These are phyloP conservation scores for Porites lobata DNA, from an alignment of 92 coral and sea anemone species.

Conservation along the genomic window DNA sequence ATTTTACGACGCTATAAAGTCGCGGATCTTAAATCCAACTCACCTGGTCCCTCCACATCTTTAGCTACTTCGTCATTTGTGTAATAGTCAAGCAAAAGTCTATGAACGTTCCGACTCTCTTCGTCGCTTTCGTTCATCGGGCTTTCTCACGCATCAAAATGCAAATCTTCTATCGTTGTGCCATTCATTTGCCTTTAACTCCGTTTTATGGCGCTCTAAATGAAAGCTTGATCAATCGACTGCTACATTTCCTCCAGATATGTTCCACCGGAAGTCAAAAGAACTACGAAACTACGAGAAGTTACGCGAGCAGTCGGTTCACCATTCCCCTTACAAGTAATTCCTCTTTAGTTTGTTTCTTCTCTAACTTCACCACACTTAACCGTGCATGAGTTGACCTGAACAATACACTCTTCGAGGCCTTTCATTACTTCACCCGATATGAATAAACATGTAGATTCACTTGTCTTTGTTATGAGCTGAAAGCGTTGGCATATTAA, in stretches of 20 bases:
- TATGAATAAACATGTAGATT: constrained; percentile 74
- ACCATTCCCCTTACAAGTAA: background rate
- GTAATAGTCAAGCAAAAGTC: constrained; percentile 6
- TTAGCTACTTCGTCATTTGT: constrained; percentile 11
- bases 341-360: constrained; percentile 20
- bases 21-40: constrained; percentile 7
- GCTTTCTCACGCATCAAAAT: constrained; percentile 13
- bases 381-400: constrained; percentile 36
- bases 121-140: constrained; percentile 37
- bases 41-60: background rate
- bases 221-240: background rate
- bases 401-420: constrained; percentile 20
- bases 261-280: background rate
- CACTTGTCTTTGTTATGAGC: constrained; percentile 16
- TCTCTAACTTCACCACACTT: too few relatives aligned
- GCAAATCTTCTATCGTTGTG: constrained; percentile 23
- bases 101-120: background rate
- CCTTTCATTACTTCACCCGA: constrained; percentile 16
- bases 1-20: background rate
- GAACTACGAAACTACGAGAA: background rate
- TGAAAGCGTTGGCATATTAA: constrained; percentile 13
- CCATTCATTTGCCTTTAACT: background rate
- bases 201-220: constrained; percentile 25
- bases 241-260: background rate
- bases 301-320: background rate